Evolutionary conservation across 2,888 invertebrate species (phyloP), one percentile per base, ranked within the genome.

Genomic region (Selenia dentaria): DNA sequence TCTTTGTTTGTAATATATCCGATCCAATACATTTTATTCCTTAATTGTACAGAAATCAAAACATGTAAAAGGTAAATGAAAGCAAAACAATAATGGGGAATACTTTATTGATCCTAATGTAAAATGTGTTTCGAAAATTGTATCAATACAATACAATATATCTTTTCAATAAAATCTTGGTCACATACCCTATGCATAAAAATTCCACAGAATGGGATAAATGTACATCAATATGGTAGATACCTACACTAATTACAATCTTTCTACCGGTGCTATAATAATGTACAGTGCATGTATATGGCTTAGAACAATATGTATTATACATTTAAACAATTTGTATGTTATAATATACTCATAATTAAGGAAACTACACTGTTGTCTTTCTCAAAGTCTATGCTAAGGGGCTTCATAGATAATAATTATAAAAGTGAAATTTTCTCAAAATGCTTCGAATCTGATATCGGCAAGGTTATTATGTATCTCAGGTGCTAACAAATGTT

Each of bases 51-150:
- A 28, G 14, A 33, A n/a, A 38, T 9, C 24, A 16, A 27, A 27
- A 33, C 6, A 37, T 37, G 26, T 40, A 42, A n/a, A 36, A 58
- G 57, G 60, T 58, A 54, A 75, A 80, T 74, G 65, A 74, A 77
- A 82, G 77, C 68, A 52, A 67, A 63, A 61, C 57, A 60, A 66
- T 66, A 67, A 77, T 74, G 79, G 76, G 82, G 83, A 87, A 86
- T 88, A 88, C 80, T 90, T 90, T 88, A 90, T 90, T 89, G 89
- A 90, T 88, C 81, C 80, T 86, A 84, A 83, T 86, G 87, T 89
- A 89, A 89, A 89, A 84, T 78, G 79, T 84, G 80, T 85, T 87
- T 88, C 84, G 82, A 90, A 90, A 90, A 89, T 85, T 84, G 82
- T 83, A 81, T 79, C 75, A 86, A 83, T 89, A 88, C 84, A 85